Base-by-base conservation (phyloP, 2,113 vertebrate genomes). In the Lepus americanus region DNA sequence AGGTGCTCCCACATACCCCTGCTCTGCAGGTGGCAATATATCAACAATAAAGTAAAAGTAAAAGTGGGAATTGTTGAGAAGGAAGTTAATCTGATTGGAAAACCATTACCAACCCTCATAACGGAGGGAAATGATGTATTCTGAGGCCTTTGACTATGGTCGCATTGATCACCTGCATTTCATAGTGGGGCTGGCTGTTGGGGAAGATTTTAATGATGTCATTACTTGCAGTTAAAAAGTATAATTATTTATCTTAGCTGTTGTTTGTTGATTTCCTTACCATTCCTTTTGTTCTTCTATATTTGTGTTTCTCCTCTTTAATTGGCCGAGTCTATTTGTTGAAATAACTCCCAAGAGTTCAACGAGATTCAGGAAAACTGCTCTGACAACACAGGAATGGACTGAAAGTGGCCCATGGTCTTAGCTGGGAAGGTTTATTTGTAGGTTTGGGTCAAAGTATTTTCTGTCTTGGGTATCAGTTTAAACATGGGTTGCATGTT, bases 261-360 rank as follows among this genome's bases (percentile, higher is more conserved):
- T 82, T 92, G 70, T 25, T 85, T 87, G 22, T 14, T 84, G 23
- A 82, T 74, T 92, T 89, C 74, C 20, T 83, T 90, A 90, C 73
- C 2, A 16, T 61, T 77, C 6, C 17, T 63, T 81, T 74, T 25
- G 82, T 92, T 14, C 67, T 92, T 84, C 53, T 12, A 9, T 81
- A 20, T 36, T 95, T 76, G 73, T 64, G 44, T 12, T 61, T 89
- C 92, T 74, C 10, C 44, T 12, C 1, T 87, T 81, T 70, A 93
- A 79, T 59, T 55, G n/a, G 9, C 22, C 69, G 23, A 53, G 72
- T 90, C 51, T 76, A 25, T 59, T 87, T 80, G 64, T 0, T 72
- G 33, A 87, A 51, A 13, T 36, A 81, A 78, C 8, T 92, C 72
- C 5, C 0, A 23, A 90, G 51, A 66, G 6, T 82, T 72, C 76